Evolutionary conservation across 2,797 vertebrate species (phyloP).

Genomic region (Trichosurus vulpecula): DNA sequence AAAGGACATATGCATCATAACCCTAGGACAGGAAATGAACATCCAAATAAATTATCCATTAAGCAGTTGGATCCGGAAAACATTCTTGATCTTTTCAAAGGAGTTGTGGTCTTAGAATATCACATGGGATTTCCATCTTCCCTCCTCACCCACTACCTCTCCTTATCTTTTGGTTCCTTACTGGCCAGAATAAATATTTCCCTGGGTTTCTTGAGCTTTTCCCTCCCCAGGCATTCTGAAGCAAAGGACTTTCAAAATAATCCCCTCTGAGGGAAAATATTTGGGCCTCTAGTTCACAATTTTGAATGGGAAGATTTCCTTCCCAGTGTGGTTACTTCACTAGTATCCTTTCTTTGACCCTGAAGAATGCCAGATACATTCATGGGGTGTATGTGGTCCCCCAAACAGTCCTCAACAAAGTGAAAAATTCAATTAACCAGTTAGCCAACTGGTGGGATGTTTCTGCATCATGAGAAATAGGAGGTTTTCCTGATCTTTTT

Average conservation of each 20-base stretch:
- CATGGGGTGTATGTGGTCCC: background rate
- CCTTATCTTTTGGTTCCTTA: background rate
- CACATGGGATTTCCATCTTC: background rate
- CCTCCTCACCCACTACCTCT: background rate
- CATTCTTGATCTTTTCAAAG: slow-evolving; percentile 39
- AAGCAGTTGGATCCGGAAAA: slow-evolving; percentile 35
- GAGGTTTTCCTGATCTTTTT: background rate
- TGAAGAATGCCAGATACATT: slow-evolving; percentile 30
- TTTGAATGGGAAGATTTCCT: slow-evolving; percentile 72
- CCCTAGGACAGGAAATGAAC: slow-evolving; percentile 15
- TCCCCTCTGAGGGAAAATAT: slow-evolving; percentile 69
- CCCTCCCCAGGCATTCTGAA: slow-evolving; percentile 49
- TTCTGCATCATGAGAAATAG: background rate
- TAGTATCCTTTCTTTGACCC: slow-evolving; percentile 63
- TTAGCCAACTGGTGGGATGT: background rate
- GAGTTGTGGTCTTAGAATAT: background rate
- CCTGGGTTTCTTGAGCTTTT: slow-evolving; percentile 44
- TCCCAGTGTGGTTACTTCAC: slow-evolving; percentile 62
- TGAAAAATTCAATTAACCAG: background rate
- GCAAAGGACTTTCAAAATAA: slow-evolving; percentile 65
- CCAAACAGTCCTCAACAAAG: background rate
- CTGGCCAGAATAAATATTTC: slow-evolving; percentile 44
- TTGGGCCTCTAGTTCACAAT: slow-evolving; percentile 65
- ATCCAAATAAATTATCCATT: slow-evolving; percentile 36
- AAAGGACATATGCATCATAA: slow-evolving; percentile 4